These are phyloP conservation scores for Anoura caudifer DNA, from an alignment of 2,113 vertebrate species.

Conservation along the genomic window DNA sequence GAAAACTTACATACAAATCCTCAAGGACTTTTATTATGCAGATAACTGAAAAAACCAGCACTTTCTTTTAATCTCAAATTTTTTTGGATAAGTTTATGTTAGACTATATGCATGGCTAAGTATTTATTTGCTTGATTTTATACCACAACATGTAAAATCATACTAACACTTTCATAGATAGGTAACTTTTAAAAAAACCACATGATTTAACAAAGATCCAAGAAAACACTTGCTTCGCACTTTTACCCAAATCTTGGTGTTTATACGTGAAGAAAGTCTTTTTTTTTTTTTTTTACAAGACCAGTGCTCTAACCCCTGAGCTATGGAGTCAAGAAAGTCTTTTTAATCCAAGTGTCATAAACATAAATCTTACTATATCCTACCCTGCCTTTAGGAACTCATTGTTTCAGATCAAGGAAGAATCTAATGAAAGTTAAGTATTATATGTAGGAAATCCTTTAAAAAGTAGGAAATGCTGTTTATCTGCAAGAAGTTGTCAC, in stretches of 20 bases:
- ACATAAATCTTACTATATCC: neutral
- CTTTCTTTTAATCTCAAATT: neutral
- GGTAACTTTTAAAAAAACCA: neutral
- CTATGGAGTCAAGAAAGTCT: neutral
- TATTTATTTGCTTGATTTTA: slow-evolving; percentile 26
- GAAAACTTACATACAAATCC: neutral
- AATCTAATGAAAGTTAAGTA: neutral
- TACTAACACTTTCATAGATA: neutral
- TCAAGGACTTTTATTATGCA: neutral
- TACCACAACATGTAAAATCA: neutral
- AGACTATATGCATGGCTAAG: neutral
- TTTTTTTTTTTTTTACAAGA: neutral
- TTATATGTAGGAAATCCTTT: neutral
- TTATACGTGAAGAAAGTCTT: neutral
- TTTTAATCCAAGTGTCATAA: neutral
- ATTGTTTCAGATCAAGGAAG: neutral
- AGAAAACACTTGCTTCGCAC: neutral
- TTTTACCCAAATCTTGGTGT: neutral
- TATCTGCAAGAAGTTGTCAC: neutral
- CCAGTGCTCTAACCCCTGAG: no score
- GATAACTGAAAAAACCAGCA: neutral
- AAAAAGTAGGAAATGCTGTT: neutral
- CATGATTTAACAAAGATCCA: neutral
- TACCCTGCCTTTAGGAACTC: neutral
- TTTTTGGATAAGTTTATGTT: neutral